A percentile compares a stretch with the other conserved stretches of the same genome.
Evolutionary conservation across 37 sponge, comb jelly and placozoan genomes (phyloP).

Genomic region (Geodia barretti): DNA sequence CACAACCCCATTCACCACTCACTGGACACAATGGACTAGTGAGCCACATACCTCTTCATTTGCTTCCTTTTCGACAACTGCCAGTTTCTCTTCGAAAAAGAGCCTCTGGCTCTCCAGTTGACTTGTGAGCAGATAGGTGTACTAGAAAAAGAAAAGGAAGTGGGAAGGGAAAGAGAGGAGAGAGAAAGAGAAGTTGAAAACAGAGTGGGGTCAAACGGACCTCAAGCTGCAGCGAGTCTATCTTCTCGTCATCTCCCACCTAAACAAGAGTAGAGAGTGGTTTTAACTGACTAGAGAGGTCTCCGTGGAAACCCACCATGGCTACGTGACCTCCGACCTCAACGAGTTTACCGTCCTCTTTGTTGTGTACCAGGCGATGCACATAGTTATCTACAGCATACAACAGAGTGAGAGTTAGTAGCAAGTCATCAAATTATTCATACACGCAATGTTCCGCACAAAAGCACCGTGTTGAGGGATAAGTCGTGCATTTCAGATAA

Average conservation of each 20-base stretch:
- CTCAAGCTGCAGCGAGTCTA: constrained; percentile 87
- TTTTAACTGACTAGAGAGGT: too few relatives aligned
- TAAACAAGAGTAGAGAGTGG: constrained; percentile 4
- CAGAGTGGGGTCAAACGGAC: constrained; percentile 2
- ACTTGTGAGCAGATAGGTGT: constrained; percentile 88
- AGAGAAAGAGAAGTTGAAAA: not conserved
- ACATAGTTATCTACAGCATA: constrained; percentile 90
- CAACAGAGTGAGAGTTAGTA: too few relatives aligned
- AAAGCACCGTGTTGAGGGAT: not conserved
- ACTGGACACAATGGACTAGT: not conserved
- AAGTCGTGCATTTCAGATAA: not conserved
- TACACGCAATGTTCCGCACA: not conserved
- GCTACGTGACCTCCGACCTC: constrained; percentile 66
- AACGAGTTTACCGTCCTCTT: constrained; percentile 94
- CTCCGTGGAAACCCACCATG: not conserved
- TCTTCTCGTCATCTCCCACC: constrained; percentile 76
- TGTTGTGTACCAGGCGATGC: constrained; percentile 96
- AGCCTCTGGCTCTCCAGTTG: constrained; percentile 95
- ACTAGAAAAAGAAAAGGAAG: constrained; percentile 52
- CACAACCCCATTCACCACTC: not conserved
- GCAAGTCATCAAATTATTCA: not conserved
- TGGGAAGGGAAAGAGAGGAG: not conserved
- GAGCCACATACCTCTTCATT: constrained; percentile 60
- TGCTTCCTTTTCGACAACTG: constrained; percentile 71
- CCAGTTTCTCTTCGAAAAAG: constrained; percentile 94